These are phyloP conservation scores for Pangasius djambal DNA, from an alignment of 2,797 vertebrate species.

Conservation along the genomic window DNA sequence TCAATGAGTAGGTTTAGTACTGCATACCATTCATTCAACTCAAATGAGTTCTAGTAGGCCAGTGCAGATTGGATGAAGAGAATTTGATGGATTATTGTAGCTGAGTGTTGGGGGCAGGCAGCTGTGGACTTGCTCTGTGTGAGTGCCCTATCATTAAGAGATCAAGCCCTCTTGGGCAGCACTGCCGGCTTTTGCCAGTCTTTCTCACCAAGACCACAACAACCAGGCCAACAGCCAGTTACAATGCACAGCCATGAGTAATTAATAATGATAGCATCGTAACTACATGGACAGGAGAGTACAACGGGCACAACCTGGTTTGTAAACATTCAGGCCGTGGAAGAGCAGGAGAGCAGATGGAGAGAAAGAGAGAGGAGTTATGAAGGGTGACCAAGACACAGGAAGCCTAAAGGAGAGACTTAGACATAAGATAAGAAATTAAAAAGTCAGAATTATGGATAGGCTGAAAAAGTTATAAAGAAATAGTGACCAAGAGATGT, in stretches of 20 bases:
- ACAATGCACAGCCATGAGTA: background rate
- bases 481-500: background rate
- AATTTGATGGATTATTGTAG: slow-evolving; percentile 18
- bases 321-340: slow-evolving; percentile 3
- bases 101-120: background rate
- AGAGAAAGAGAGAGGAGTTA: background rate
- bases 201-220: background rate
- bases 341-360: background rate
- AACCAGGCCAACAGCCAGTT: background rate
- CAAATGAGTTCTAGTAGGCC: background rate
- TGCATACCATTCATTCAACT: background rate
- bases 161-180: slow-evolving; percentile 11
- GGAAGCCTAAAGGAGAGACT: too few species aligned
- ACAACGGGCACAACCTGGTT: slow-evolving; percentile 11
- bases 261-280: slow-evolving; percentile 26
- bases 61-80: background rate
- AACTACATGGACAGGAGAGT: background rate
- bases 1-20: background rate
- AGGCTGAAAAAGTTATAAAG: background rate
- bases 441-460: background rate
- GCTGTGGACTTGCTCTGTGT: background rate
- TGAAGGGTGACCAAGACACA: background rate
- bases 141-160: slow-evolving; percentile 19
- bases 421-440: background rate
- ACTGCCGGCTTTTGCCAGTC: background rate